phyloP scores from a whole-genome alignment of 2,113 vertebrate species.

The Loxodonta africana region DNA sequence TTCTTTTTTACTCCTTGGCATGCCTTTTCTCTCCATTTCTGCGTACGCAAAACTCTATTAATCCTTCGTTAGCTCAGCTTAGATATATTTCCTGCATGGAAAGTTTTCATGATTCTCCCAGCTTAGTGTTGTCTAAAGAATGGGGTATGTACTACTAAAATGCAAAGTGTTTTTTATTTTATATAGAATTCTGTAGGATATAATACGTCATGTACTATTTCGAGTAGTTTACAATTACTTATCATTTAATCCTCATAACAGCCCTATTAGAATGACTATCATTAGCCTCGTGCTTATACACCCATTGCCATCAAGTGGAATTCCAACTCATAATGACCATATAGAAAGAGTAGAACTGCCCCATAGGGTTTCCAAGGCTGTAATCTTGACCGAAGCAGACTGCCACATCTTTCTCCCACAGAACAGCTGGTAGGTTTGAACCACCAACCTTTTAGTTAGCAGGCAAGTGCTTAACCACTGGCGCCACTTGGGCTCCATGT shows the following conservation, averaged over 20 bases:
- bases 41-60: too few relatives aligned
- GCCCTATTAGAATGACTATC: not conserved
- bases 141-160: not conserved
- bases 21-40: not conserved
- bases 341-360: too few relatives aligned
- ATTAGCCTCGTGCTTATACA: too few relatives aligned
- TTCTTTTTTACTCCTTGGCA: not conserved
- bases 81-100: not conserved
- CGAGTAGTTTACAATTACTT: not conserved
- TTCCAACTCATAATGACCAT: too few relatives aligned
- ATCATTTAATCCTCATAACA: not conserved
- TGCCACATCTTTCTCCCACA: too few relatives aligned
- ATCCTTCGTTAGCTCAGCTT: not conserved
- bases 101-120: not conserved
- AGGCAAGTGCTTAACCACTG: too few relatives aligned
- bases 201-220: not conserved
- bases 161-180: not conserved
- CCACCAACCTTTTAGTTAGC: too few relatives aligned
- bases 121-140: not conserved
- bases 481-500: not conserved
- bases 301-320: too few relatives aligned
- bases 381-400: too few relatives aligned
- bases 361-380: too few relatives aligned
- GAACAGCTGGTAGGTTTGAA: too few relatives aligned
- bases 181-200: too few relatives aligned